phyloP scores from a whole-genome alignment of 2,113 vertebrate genomes.

The Periophthalmodon schlosseri region DNA sequence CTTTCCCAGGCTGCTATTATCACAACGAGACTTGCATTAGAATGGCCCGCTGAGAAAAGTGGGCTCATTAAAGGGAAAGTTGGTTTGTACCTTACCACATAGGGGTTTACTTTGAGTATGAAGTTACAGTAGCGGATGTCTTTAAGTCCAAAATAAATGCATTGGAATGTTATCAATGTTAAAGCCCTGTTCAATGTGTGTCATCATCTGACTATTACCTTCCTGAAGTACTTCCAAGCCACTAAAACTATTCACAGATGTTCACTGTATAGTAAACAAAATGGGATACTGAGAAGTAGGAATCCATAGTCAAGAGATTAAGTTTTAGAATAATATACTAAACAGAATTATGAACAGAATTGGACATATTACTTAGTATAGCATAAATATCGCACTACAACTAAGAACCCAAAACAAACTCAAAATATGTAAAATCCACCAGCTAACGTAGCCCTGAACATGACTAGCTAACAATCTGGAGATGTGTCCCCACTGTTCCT shows the following conservation, averaged over 20 bases:
- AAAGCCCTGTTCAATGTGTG: conserved; percentile 40
- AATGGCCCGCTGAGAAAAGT: conserved; percentile 17
- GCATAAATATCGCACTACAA: too few species aligned
- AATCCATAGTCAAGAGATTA: not conserved
- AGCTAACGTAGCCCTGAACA: too few species aligned
- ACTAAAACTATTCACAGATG: conserved; percentile 57
- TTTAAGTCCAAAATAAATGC: conserved; percentile 13
- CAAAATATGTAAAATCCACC: too few species aligned
- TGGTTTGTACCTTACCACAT: conserved; percentile 27
- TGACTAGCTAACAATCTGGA: too few species aligned
- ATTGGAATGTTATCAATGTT: conserved; percentile 33
- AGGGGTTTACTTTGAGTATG: conserved; percentile 16
- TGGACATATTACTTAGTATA: too few species aligned
- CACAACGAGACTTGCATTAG: conserved; percentile 27
- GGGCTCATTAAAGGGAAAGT: conserved; percentile 38
- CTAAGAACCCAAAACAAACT: too few species aligned
- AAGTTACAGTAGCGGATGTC: conserved; percentile 23
- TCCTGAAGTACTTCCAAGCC: conserved; percentile 52
- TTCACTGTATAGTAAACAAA: conserved; percentile 30
- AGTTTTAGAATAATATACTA: too few species aligned
- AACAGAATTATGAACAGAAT: too few species aligned
- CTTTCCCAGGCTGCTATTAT: conserved; percentile 39
- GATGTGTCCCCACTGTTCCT: too few species aligned
- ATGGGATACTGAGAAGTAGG: conserved; percentile 15
- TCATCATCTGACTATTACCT: conserved; percentile 59